Evolutionary conservation across 2,888 invertebrate species (phyloP), one percentile per base, ranked within the genome.

Genomic region (Hirudinaria manillensis): DNA sequence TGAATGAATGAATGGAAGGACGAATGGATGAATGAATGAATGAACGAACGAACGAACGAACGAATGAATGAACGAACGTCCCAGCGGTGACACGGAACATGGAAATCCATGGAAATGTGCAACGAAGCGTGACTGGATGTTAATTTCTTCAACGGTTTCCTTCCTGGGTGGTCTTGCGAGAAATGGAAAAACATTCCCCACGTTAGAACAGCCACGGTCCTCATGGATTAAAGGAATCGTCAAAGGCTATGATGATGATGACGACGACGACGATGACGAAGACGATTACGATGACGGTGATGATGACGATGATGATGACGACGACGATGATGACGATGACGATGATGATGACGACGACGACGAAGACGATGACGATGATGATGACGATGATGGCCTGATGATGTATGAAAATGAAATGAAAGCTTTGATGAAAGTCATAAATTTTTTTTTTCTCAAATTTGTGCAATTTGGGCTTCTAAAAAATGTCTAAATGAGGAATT

Each of bases 201-300:
- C 45, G 16, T 16, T 45, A 16, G 45, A 7, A 16, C 13, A 16
- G 45, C 45, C 4, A 1, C 16, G 45, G 45, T 45, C 45, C 45
- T 45, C 45, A 45, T 45, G 45, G 45, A 45, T 6, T 45, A 45
- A n/a, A 45, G 13, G 45, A 68, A 24, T 38, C 34, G 24, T n/a
- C 36, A n/a, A 77, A 74, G 73, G 70, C 76, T 72, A 73, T 76
- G 76, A 76, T 76, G 77, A 77, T 76, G 68, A 77, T 76, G 76
- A 77, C 76, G 77, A 76, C 76, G 76, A 76, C 76, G 76, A 76
- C 65, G 77, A 76, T 76, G 77, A 77, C 73, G 77, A 77, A 76
- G 76, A 77, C 13, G 55, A 53, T 53, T 16, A 72, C 7, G 32
- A 56, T 53, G 27, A 56, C 29, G 3, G 56, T 29, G 55, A 72